These are phyloP conservation scores for Coilia nasus DNA, from an alignment of 2,797 vertebrate species.

Conservation along the genomic window DNA sequence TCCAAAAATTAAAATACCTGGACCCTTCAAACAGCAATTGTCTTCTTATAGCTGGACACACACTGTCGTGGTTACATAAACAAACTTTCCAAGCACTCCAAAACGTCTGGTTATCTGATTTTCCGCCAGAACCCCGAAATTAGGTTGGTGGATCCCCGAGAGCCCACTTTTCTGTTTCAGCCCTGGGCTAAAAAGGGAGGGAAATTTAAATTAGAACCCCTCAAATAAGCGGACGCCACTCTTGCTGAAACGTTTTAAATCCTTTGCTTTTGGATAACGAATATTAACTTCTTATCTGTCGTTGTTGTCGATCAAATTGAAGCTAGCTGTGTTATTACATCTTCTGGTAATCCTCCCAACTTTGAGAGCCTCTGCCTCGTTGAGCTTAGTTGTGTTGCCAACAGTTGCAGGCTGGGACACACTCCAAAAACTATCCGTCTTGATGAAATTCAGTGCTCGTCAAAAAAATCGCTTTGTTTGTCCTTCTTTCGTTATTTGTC, in stretches of 20 bases:
- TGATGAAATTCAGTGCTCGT: neutral
- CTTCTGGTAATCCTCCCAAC: conserved; percentile 28
- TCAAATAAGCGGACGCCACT: conserved; percentile 31
- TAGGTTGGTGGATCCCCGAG: conserved; percentile 7
- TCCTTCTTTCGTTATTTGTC: neutral
- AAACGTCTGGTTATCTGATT: neutral
- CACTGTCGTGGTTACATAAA: conserved; percentile 13
- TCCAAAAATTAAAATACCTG: neutral
- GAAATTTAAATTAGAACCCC: conserved; percentile 77
- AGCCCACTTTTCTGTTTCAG: conserved; percentile 11
- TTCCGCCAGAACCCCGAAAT: neutral
- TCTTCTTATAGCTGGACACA: neutral
- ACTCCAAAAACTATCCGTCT: neutral
- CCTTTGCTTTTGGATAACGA: neutral
- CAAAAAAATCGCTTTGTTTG: neutral
- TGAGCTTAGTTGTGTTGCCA: conserved; percentile 23
- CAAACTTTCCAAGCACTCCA: conserved; percentile 29
- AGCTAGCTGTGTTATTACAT: neutral
- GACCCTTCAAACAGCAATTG: conserved; percentile 39
- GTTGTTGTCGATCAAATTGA: neutral
- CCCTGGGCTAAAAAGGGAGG: conserved; percentile 66
- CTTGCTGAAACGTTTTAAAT: neutral
- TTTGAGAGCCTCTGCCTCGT: conserved; percentile 34
- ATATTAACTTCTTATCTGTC: neutral
- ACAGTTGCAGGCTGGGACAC: neutral